Base-by-base conservation (phyloP, 2,888 invertebrate species). In the Leptura quadrifasciata region DNA sequence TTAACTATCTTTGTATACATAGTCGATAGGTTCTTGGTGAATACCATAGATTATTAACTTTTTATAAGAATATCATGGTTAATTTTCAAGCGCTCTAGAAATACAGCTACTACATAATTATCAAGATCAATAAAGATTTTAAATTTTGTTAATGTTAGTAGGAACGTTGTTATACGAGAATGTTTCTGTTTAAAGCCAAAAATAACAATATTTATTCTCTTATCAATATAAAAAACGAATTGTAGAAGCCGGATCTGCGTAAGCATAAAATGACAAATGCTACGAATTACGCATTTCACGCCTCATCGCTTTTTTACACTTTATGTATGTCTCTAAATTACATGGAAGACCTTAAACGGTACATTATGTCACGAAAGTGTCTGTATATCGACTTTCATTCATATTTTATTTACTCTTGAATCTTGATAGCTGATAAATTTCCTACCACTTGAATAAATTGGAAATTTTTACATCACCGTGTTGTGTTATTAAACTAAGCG, bases 401-500 rank as follows among this genome's bases (percentile, higher is more conserved):
- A 47, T 47, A 47, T 47, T 47, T 47, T 47, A 47, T 47, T 47
- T 47, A 47, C n/a, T 47, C 47, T n/a, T 47, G 47, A 47, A 47
- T 47, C 47, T 47, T 47, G 47, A 47, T 47, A n/a, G 47, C 47
- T n/a, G 47, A 47, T 47, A 15, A 47, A 47, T 47, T 47, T 47
- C 47, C 47, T 47, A 47, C 47, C 47, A 47, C n/a, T 47, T 47
- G 47, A n/a, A 47, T 47, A 47, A 47, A 47, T 47, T 47, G 47
- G 47, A 47, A 47, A 47, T 4, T 47, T 47, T 47, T 47, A 47
- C 47, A 15, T n/a, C 47, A 5, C n/a, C 47, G 47, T 47, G 47
- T 47, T 47, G n/a, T 47, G 15, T 47, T 47, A 4, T 47, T 47
- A 47, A 15, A 47, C 47, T n/a, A 47, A 47, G 47, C 47, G 15